These are phyloP conservation scores for Sternarchorhynchus goeldii DNA, from an alignment of 2,797 vertebrate species.

Conservation along the genomic window DNA sequence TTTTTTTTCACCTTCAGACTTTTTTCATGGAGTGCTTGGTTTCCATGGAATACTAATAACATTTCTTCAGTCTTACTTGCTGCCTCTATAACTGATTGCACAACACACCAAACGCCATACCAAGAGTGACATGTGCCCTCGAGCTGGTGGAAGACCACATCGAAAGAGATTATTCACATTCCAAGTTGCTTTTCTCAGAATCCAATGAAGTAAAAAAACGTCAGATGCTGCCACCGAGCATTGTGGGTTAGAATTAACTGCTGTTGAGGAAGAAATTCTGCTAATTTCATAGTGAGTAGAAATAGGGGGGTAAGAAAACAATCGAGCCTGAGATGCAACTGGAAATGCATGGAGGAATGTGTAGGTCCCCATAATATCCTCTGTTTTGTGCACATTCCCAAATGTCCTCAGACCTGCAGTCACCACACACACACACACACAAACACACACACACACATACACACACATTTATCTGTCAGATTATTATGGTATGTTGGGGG, in stretches of 20 bases:
- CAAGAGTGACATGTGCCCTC: neutral
- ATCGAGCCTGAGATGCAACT: conserved; percentile 49
- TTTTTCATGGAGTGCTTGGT: conserved; percentile 39
- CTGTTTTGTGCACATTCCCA: conserved; percentile 7
- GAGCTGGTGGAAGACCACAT: neutral
- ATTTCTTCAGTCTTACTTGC: conserved; percentile 27
- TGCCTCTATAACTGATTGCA: conserved; percentile 14
- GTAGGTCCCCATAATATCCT: conserved; percentile 19
- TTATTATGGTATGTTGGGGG: neutral
- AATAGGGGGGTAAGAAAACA: conserved; percentile 51
- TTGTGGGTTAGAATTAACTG: conserved; percentile 40
- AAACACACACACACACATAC: conserved; percentile 39
- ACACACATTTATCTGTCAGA: conserved; percentile 26
- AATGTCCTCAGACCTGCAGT: conserved; percentile 25
- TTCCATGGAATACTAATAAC: conserved; percentile 51
- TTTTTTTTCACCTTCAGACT: conserved; percentile 38
- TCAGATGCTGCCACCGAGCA: conserved; percentile 46
- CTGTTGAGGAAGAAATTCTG: conserved; percentile 40
- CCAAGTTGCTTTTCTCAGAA: conserved; percentile 2
- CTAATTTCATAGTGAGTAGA: conserved; percentile 36
- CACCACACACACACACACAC: conserved; percentile 39
- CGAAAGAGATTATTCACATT: conserved; percentile 35
- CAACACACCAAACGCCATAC: conserved; percentile 15
- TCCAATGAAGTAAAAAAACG: conserved; percentile 20
- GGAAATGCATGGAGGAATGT: conserved; percentile 15